These are phyloP conservation scores for Epinotia ramella DNA, from an alignment of 2,888 invertebrate species.

Conservation along the genomic window DNA sequence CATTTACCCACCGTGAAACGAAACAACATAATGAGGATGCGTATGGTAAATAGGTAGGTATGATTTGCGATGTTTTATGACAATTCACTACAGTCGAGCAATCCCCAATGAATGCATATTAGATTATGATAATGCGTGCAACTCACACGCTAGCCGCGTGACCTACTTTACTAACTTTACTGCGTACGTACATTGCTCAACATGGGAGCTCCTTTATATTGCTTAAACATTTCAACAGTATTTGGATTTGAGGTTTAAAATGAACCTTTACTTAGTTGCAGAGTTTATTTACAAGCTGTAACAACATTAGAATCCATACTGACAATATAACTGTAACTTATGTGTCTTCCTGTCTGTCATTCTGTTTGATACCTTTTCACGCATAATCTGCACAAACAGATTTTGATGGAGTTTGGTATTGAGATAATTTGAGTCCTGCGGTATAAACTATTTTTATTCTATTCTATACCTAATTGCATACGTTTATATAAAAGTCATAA, in stretches of 20 bases:
- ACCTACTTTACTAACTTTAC: slow-evolving; percentile 27
- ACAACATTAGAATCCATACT: not conserved
- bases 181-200: slow-evolving; percentile 30
- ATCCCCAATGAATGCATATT: slow-evolving; percentile 15
- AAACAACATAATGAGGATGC: too few species aligned
- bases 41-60: too few species aligned
- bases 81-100: slow-evolving; percentile 1
- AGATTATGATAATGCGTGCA: slow-evolving; percentile 13
- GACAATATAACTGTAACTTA: not conserved
- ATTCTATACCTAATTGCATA: too few species aligned
- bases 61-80: not conserved
- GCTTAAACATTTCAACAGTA: slow-evolving; percentile 37
- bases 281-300: slow-evolving; percentile 1
- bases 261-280: slow-evolving; percentile 3
- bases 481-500: too few species aligned
- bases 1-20: too few species aligned
- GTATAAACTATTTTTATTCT: too few species aligned
- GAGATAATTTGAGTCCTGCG: too few species aligned
- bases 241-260: slow-evolving; percentile 22
- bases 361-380: not conserved
- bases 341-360: not conserved
- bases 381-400: not conserved
- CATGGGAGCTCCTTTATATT: slow-evolving; percentile 41
- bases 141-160: slow-evolving; percentile 8
- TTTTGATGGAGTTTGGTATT: too few species aligned